Evolutionary conservation across 2,113 vertebrate genomes (phyloP), one percentile per base, ranked within the genome.

Genomic region (Pteropus alecto): DNA sequence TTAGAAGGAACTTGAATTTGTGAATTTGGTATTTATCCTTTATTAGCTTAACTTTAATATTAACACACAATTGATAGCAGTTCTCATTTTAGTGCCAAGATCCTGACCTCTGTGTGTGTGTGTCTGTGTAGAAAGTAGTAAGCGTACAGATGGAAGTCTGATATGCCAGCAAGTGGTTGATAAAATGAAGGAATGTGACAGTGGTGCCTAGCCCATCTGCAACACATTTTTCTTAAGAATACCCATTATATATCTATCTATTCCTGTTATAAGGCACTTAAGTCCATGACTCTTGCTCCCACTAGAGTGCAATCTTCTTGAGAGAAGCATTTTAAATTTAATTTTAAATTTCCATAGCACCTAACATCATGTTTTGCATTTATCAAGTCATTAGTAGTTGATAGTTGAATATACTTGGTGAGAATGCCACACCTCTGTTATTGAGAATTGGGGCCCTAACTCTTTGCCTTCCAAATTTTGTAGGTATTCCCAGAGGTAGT

Each of bases 1-100:
- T 95, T 81, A 63, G 48, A 93, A 85, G 65, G 63, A 61, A 87
- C 15, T 26, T 84, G 38, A 88, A 82, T 70, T 74, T 92, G 60
- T 73, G 30, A 93, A 91, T 93, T 91, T 95, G 15, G 16, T 90
- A 84, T 41, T 74, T 90, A 67, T 2, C 9, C 7, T 74, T 74
- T 21, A 77, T 90, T 86, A 60, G 30, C 63, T 73, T 92, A 86
- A 70, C 10, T 91, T 87, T 93, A 38, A 56, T 81, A 85, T 73
- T 90, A 78, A 8, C 14, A 70, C 16, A 85, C 26, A 85, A 91
- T 63, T 86, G 77, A 87, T 46, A 96, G 19, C 10, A 96, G 38
- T 89, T 96, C 38, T 85, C 46, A 95, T 93, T 89, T 56, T 73
- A 65, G 12, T 88, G 22, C 56, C 84, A 89, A 26, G 6, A 35